Evolutionary conservation across 2,888 invertebrate species (phyloP).

Genomic region (Phalera bucephala): DNA sequence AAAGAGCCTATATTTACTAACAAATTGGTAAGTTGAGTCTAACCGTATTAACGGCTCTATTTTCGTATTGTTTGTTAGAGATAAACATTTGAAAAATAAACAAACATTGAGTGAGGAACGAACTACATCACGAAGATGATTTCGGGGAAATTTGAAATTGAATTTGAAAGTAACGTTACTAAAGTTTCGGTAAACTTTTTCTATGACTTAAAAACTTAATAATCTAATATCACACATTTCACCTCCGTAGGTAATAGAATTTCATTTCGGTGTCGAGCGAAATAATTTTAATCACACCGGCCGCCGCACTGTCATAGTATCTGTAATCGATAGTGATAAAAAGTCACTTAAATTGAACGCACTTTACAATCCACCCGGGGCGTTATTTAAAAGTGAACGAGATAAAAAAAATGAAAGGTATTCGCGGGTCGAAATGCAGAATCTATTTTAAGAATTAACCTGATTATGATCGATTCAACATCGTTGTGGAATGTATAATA

Average conservation of each 20-base stretch:
- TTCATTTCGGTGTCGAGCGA: conserved; percentile 11
- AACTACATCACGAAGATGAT: conserved; percentile 7
- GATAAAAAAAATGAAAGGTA: conserved; percentile 12
- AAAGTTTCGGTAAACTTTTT: conserved; percentile 15
- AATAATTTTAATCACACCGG: conserved; percentile 18
- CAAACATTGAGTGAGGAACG: conserved; percentile 3
- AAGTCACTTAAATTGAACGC: conserved; percentile 25
- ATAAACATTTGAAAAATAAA: conserved; percentile 26
- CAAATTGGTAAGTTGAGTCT: conserved; percentile 65
- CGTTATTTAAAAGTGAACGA: conserved; percentile 5
- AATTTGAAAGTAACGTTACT: conserved; percentile 21
- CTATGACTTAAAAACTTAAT: conserved; percentile 13
- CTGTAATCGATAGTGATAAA: conserved; percentile 24
- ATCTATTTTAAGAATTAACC: conserved; percentile 42
- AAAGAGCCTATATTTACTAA: conserved; percentile 62
- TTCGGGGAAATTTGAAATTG: conserved; percentile 10
- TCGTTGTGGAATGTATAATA: conserved; percentile 51
- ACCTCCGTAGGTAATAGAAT: conserved; percentile 18
- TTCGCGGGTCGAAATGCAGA: conserved; percentile 24
- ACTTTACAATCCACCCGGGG: conserved; percentile 15
- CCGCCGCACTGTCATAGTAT: conserved; percentile 7
- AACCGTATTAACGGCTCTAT: conserved; percentile 55
- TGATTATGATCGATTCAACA: conserved; percentile 54
- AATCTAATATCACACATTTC: conserved; percentile 19
- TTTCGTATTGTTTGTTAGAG: conserved; percentile 51